These are phyloP conservation scores for mouse (Mus musculus) DNA, from an alignment of 2,113 vertebrate species.

Conservation along the genomic window DNA sequence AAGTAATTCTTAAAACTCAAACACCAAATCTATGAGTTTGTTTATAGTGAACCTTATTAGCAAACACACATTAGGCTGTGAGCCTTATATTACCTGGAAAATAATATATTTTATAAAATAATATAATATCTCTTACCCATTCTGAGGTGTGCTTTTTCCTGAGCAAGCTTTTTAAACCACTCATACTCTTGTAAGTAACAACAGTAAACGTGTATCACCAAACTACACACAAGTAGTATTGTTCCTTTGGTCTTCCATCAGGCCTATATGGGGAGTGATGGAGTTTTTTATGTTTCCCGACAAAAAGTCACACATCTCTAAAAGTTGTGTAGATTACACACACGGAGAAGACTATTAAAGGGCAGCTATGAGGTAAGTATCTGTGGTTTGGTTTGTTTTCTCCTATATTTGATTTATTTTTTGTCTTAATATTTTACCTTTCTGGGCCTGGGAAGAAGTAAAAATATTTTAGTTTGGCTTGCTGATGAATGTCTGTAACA, in stretches of 20 bases:
- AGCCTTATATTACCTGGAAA: background rate
- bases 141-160: too few species aligned
- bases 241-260: background rate
- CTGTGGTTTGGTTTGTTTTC: background rate
- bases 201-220: background rate
- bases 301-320: background rate
- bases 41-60: background rate
- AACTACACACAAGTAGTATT: too few species aligned
- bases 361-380: background rate
- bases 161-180: too few species aligned
- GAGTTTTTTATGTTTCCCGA: background rate
- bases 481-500: background rate
- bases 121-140: background rate
- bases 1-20: background rate
- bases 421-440: background rate
- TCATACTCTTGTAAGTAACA: background rate
- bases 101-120: background rate
- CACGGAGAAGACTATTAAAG: background rate
- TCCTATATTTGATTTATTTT: background rate
- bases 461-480: background rate
- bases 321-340: background rate
- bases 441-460: background rate
- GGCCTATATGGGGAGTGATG: background rate
- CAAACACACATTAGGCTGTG: background rate
- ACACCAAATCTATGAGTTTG: background rate